These are phyloP conservation scores for Leptinotarsa rubiginosa DNA, from an alignment of 2,888 invertebrate species.

Conservation along the genomic window DNA sequence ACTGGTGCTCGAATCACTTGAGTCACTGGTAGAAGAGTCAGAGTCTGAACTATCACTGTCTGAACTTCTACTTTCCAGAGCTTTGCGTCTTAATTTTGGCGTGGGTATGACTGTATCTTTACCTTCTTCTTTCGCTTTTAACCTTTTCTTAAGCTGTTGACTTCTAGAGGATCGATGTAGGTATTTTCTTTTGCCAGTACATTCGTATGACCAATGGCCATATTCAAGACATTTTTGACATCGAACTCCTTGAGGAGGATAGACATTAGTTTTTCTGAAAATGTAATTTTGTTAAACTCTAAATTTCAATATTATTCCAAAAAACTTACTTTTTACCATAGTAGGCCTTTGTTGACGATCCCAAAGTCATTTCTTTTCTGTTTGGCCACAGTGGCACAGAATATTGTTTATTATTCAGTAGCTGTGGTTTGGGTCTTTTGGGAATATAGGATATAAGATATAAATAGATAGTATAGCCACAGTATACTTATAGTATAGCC, in stretches of 20 bases:
- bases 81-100: constrained; percentile 34
- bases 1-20: constrained; percentile 46
- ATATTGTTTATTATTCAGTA: too few species aligned
- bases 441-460: too few species aligned
- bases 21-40: constrained; percentile 39
- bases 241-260: constrained; percentile 79
- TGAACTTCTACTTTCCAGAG: constrained; percentile 43
- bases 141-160: constrained; percentile 78
- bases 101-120: constrained; percentile 10
- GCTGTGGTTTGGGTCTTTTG: too few species aligned
- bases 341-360: constrained; percentile 34
- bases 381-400: too few species aligned
- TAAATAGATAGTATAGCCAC: too few species aligned
- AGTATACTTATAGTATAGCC: too few species aligned
- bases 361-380: constrained; percentile 36
- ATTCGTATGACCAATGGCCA: constrained; percentile 96
- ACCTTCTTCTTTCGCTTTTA: constrained; percentile 67
- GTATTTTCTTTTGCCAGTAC: constrained; percentile 90
- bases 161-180: constrained; percentile 87
- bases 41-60: constrained; percentile 40
- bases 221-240: constrained; percentile 94
- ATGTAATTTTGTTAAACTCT: constrained; percentile 19
- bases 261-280: constrained; percentile 73
- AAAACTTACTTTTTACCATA: constrained; percentile 42
- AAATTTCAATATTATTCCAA: constrained; percentile 3